Evolutionary conservation across 2,797 vertebrate genomes (phyloP), one percentile per base, ranked within the genome.

Genomic region (Tympanoctomys barrerae): DNA sequence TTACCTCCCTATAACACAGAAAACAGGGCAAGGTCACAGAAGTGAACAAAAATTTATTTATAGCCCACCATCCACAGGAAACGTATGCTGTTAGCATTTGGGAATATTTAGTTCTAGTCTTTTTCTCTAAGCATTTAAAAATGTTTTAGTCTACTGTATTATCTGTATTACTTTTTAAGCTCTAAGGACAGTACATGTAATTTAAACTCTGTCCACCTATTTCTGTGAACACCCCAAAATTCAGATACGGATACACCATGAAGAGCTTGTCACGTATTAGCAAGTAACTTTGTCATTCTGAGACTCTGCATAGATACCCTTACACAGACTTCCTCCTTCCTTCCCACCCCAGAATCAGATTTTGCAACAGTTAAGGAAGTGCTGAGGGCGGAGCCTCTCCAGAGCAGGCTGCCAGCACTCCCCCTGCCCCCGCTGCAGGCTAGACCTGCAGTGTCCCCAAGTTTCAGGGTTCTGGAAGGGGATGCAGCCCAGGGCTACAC

Each of bases 201-300:
- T 73, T 94, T 36, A 75, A 91, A 31, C 19, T 66, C 59, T 85
- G 82, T 31, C 79, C 39, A 89, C 7, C 22, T 79, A 82, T 71
- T 89, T 82, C 39, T 52, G 57, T 78, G 4, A 96, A 77, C 21
- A 87, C 82, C 57, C 71, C 2, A 39, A 73, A 94, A 33, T 68
- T 71, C 61, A 93, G 42, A 26, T 9, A 87, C 1, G 5, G 54
- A 24, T 46, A 94, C 16, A 89, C n/a, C 59, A 73, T 73, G 85
- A 90, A 90, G 36, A 90, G 42, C 5, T 22, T 42, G 21, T 61
- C 19, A 89, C 79, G 33, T 49, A 33, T 64, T 80, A 93, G 2
- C n/a, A 82, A 92, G 70, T 46, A 33, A 61, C 33, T 31, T 95
- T 94, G 88, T 46, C 86, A 66, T 49, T 82, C 79, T 87, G 33